phyloP scores from a whole-genome alignment of 2,113 vertebrate genomes.

The Todiramphus chloris region DNA sequence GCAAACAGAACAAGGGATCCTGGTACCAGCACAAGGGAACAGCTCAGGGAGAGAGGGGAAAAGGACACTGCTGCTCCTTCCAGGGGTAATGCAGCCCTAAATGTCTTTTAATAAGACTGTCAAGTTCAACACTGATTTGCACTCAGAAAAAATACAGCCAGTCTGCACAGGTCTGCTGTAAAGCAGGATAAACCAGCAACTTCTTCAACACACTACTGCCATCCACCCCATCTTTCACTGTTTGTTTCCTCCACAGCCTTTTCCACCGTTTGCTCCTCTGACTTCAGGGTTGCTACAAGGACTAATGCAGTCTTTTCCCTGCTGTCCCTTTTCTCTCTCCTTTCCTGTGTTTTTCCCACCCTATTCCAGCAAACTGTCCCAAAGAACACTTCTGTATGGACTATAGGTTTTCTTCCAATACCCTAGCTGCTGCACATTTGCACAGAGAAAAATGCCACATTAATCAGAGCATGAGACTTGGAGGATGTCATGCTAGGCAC shows the following conservation, averaged over 20 bases:
- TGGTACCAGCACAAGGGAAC: not conserved
- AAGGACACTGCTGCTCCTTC: not conserved
- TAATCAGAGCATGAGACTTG: not conserved
- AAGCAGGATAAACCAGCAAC: not conserved
- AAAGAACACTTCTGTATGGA: not conserved
- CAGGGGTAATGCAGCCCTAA: not conserved
- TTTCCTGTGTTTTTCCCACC: not conserved
- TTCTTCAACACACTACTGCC: rapidly evolving
- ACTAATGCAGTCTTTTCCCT: not conserved
- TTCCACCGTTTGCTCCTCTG: not conserved
- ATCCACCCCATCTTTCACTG: not conserved
- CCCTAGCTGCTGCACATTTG: not conserved
- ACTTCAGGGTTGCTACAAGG: not conserved
- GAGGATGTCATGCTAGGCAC: not conserved
- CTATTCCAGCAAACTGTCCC: not conserved
- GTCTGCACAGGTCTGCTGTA: not conserved
- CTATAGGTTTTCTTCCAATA: not conserved
- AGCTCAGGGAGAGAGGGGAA: not conserved
- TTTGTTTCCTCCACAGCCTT: not conserved
- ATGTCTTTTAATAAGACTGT: not conserved
- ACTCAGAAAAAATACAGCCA: not conserved
- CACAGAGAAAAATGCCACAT: not conserved
- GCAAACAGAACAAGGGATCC: not conserved
- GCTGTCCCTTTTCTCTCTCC: not conserved
- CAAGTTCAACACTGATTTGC: not conserved